Evolutionary conservation across 2,888 invertebrate species (phyloP), one percentile per base, ranked within the genome.

Genomic region (Pollenia angustigena): DNA sequence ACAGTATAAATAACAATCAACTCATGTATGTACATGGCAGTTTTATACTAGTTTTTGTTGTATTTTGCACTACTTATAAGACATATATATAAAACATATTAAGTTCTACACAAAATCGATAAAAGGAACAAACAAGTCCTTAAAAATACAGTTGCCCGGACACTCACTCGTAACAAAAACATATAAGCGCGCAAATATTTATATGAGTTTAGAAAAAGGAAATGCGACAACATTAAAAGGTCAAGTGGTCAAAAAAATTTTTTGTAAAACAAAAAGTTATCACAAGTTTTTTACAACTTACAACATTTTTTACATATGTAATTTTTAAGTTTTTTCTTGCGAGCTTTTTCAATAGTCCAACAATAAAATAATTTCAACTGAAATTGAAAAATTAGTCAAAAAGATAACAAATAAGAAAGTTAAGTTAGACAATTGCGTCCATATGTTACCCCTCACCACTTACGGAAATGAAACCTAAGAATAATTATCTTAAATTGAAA

Each of bases 161-260:
- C 12, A 81, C 44, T 54, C 16, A 16, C 10, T 14, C 3, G 10
- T 18, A 32, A 48, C 14, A 52, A 62, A 71, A 66, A 16, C 32
- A 44, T 48, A 16, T 32, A 23, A 58, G 18, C 52, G 75, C 18
- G 56, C 54, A 48, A 60, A 69, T 54, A 52, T 54, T 16, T 69
- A 32, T 66, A 40, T 56, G 54, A 60, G 40, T 23, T 75, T 80
- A 75, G 7, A 7, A 32, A 75, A 40, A 71, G 80, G 80, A 75
- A 80, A 75, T 75, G 69, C 69, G 74, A 74, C 85, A 75, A 80
- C 54, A 85, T 75, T 80, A 71, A 75, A 75, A 80, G 68, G 69
- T 80, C 80, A 85, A 75, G 74, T 75, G 80, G 12, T 14, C 68
- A 54, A 79, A 64, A 23, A 18, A 69, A 46, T 50, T 23, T 16